phyloP scores from a whole-genome alignment of 2,888 invertebrate species.

The Helicoverpa assulta region DNA sequence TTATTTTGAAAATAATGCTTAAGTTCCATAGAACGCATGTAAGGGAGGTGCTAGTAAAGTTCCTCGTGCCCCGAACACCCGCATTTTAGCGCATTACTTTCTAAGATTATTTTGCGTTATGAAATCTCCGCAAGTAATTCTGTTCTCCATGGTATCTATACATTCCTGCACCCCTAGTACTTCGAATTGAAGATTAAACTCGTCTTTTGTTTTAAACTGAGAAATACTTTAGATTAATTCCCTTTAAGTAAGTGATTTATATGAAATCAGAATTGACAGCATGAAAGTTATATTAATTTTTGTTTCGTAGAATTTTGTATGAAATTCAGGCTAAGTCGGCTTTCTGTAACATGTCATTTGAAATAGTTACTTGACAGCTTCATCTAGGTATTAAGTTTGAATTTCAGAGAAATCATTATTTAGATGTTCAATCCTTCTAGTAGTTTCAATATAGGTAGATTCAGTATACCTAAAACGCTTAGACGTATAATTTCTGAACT shows the following conservation, averaged over 20 bases:
- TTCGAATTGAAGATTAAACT: conserved; percentile 40
- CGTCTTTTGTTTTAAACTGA: conserved; percentile 33
- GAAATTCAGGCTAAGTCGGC: neutral
- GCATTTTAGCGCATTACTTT: too few species aligned
- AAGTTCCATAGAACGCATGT: too few species aligned
- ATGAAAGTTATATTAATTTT: conserved; percentile 9
- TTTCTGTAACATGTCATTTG: neutral
- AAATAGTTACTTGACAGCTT: neutral
- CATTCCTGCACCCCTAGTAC: conserved; percentile 35
- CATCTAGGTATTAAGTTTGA: neutral
- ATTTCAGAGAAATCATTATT: neutral
- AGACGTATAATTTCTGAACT: too few species aligned
- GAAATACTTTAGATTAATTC: conserved; percentile 35
- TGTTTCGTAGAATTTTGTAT: neutral
- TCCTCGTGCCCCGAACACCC: too few species aligned
- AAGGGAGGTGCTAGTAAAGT: too few species aligned
- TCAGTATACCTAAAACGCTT: too few species aligned
- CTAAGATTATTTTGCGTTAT: too few species aligned
- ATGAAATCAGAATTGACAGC: neutral
- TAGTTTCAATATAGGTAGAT: too few species aligned
- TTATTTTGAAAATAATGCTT: too few species aligned
- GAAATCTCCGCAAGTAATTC: too few species aligned
- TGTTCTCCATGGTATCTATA: neutral
- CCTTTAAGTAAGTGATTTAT: conserved; percentile 17
- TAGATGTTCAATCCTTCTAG: neutral